Percentiles rank a stretch among this genome's conserved stretches.
phyloP scores from a whole-genome alignment of 2,888 invertebrate species.

The Aspidiotus rigidus region DNA sequence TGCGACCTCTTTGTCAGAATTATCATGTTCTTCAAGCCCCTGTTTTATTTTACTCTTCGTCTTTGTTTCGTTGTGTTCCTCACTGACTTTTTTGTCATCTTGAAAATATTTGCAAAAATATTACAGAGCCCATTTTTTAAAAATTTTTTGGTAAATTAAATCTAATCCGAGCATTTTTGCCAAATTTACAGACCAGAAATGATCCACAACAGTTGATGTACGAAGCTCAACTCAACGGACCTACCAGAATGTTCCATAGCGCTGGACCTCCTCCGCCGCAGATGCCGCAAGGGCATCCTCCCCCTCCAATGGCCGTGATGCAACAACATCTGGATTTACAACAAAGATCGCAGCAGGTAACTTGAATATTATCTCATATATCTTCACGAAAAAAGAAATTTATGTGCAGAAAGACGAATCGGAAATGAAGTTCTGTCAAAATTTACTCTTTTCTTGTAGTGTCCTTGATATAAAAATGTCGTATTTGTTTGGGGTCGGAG shows the following conservation, averaged over 20 bases:
- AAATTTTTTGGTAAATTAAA: not conserved
- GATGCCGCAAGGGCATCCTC: slow-evolving; percentile 16
- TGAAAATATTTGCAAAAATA: too few relatives aligned
- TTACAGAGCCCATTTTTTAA: too few relatives aligned
- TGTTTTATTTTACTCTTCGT: too few relatives aligned
- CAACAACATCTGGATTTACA: slow-evolving; percentile 26
- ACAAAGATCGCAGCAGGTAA: slow-evolving; percentile 24
- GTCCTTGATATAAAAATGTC: too few relatives aligned
- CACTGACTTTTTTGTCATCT: too few relatives aligned
- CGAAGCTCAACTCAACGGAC: slow-evolving; percentile 28
- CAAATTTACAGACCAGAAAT: slow-evolving; percentile 14
- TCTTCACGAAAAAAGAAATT: not conserved
- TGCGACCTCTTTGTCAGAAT: too few relatives aligned
- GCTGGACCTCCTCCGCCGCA: slow-evolving; percentile 25
- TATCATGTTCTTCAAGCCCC: too few relatives aligned
- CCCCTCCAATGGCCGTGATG: slow-evolving; percentile 24
- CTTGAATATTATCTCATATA: not conserved
- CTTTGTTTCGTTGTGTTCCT: too few relatives aligned
- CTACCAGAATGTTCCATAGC: slow-evolving; percentile 22
- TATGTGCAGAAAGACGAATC: too few relatives aligned
- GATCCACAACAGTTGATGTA: slow-evolving; percentile 26
- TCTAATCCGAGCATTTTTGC: not conserved
- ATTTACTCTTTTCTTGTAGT: too few relatives aligned
- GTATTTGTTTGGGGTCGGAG: too few relatives aligned
- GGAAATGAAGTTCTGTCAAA: too few relatives aligned